A percentile compares a stretch with the other conserved stretches of the same genome.
phyloP scores from a whole-genome alignment of 2,888 invertebrate species.

The Nephrotoma appendiculata region DNA sequence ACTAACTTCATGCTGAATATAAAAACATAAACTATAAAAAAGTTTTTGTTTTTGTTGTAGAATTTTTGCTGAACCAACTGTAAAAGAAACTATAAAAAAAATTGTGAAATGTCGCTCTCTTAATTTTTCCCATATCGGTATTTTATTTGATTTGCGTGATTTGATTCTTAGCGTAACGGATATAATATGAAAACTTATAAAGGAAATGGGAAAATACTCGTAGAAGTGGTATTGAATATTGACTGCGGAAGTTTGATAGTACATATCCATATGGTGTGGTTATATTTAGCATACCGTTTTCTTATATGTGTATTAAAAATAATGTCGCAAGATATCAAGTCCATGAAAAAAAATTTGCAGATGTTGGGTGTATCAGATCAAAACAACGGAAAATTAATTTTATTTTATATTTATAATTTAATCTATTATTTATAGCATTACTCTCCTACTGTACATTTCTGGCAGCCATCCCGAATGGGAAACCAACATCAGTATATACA shows the following conservation, averaged over 20 bases:
- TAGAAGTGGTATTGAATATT: background rate
- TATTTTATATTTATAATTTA: background rate
- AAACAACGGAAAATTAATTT: background rate
- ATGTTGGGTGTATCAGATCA: background rate
- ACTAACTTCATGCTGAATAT: background rate
- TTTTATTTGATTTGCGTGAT: background rate
- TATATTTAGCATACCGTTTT: too few species aligned
- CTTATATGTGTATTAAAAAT: too few species aligned
- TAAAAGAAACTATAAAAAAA: background rate
- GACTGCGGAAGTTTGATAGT: background rate
- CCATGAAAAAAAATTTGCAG: background rate
- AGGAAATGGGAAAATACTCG: background rate
- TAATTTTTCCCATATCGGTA: background rate
- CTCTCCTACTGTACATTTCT: too few species aligned
- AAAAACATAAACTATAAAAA: background rate
- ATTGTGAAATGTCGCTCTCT: background rate
- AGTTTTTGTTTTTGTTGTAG: background rate
- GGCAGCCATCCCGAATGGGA: too few species aligned
- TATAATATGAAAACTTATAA: background rate
- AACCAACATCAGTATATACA: too few species aligned
- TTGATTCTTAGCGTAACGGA: background rate
- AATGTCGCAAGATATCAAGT: too few species aligned
- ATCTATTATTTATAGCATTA: too few species aligned
- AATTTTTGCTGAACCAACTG: background rate
- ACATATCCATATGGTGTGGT: background rate